Evolutionary conservation across 2,888 invertebrate genomes (phyloP).

Genomic region (Drosophila bunnanda): DNA sequence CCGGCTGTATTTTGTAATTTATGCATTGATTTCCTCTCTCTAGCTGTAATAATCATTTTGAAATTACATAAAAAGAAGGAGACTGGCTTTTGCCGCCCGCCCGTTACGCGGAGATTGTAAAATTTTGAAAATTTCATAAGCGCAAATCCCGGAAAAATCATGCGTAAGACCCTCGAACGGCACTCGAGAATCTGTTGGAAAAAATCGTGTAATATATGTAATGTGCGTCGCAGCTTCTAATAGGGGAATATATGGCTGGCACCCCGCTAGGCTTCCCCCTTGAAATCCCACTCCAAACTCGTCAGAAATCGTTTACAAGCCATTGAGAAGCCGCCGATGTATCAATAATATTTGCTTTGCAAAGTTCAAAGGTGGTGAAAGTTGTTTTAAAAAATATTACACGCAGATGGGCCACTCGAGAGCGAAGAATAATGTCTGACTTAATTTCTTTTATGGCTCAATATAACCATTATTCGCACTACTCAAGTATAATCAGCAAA

Average conservation of each 20-base stretch:
- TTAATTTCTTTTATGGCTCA: constrained; percentile 81
- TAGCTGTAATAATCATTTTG: constrained; percentile 72
- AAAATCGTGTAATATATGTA: constrained; percentile 55
- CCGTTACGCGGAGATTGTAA: constrained; percentile 67
- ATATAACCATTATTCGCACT: constrained; percentile 80
- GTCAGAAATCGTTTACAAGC: constrained; percentile 72
- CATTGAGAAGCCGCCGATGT: constrained; percentile 77
- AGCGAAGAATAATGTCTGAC: constrained; percentile 73
- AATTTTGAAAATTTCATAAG: constrained; percentile 60
- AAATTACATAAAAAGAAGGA: constrained; percentile 60
- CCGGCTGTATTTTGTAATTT: constrained; percentile 65
- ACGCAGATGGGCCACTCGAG: constrained; percentile 10
- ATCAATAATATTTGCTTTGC: constrained; percentile 73
- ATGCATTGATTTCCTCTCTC: constrained; percentile 71
- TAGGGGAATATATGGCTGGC: constrained; percentile 30
- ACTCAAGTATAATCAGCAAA: constrained; percentile 81
- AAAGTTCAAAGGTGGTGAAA: constrained; percentile 72
- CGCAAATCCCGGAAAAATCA: constrained; percentile 66
- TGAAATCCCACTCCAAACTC: constrained; percentile 40
- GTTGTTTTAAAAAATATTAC: constrained; percentile 54
- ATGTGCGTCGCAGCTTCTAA: constrained; percentile 64
- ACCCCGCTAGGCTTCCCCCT: constrained; percentile 44
- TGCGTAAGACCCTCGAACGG: constrained; percentile 64
- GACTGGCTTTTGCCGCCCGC: constrained; percentile 64
- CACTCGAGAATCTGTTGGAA: constrained; percentile 77